phyloP scores from a whole-genome alignment of 37 sponge, comb jelly and placozoan genomes.

The Agelas oroides region DNA sequence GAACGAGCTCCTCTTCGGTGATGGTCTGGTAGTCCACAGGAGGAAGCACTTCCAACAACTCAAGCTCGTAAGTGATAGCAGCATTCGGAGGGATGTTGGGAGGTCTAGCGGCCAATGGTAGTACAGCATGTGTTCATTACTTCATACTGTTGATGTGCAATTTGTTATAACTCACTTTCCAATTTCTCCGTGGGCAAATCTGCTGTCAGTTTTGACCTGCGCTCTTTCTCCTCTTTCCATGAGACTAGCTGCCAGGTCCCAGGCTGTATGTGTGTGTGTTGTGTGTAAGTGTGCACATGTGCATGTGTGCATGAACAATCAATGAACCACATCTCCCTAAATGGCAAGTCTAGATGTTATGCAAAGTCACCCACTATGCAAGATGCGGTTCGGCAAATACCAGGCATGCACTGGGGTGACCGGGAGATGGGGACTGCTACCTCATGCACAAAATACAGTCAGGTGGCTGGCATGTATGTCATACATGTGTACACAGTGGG shows the following conservation, averaged over 20 bases:
- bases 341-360: no score
- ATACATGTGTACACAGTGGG: no score
- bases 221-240: slow-evolving; percentile 72
- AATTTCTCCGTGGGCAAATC: slow-evolving; percentile 72
- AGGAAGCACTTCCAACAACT: slow-evolving; percentile 54
- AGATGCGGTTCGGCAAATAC: no score
- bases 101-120: neutral
- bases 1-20: slow-evolving; percentile 52
- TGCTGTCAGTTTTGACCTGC: slow-evolving; percentile 42
- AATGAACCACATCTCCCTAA: no score
- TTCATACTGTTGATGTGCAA: no score
- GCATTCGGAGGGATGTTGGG: slow-evolving; percentile 74
- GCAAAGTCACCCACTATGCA: no score
- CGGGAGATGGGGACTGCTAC: no score
- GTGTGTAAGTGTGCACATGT: neutral
- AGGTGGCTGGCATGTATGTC: no score
- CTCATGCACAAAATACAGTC: no score
- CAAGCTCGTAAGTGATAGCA: slow-evolving; percentile 63
- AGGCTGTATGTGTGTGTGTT: slow-evolving; percentile 42
- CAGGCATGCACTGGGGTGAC: no score
- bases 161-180: slow-evolving; percentile 48
- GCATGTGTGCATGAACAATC: no score
- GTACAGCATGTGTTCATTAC: neutral
- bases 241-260: slow-evolving; percentile 67
- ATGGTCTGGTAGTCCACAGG: slow-evolving; percentile 55